Percentiles rank a stretch among this genome's conserved stretches.
These are phyloP conservation scores for Lasiurus cinereus DNA, from an alignment of 2,113 vertebrate species.

Conservation along the genomic window DNA sequence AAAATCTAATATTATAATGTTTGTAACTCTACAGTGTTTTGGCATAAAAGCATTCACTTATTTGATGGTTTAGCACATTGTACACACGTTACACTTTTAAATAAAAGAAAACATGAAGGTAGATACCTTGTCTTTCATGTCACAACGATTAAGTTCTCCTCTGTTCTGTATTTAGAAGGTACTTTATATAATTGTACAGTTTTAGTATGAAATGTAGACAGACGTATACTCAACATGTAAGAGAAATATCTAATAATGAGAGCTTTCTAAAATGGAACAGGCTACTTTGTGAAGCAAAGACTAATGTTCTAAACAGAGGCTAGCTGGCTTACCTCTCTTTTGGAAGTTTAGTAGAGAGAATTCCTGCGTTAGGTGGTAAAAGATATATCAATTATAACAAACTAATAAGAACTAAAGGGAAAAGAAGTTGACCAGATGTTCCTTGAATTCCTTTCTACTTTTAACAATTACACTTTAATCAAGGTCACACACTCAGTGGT, in stretches of 20 bases:
- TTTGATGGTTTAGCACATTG: conserved; percentile 39
- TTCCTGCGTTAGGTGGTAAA: neutral
- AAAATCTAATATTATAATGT: conserved; percentile 13
- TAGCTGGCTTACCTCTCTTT: neutral
- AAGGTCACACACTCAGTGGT: neutral
- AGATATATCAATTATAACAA: neutral
- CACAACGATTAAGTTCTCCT: neutral
- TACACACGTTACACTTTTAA: conserved; percentile 35
- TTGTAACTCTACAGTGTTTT: conserved; percentile 37
- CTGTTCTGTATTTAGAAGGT: neutral
- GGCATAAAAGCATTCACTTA: conserved; percentile 14
- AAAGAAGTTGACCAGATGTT: conserved; percentile 1
- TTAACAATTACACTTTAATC: conserved; percentile 26
- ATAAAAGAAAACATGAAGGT: conserved; percentile 1
- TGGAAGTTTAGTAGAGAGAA: conserved; percentile 20
- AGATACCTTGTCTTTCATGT: neutral
- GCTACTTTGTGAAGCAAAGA: conserved; percentile 11
- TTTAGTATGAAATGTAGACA: conserved; percentile 1
- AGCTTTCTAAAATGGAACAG: conserved; percentile 13
- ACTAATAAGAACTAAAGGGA: neutral
- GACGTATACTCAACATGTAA: neutral
- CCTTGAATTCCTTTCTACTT: conserved; percentile 31
- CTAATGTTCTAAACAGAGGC: conserved; percentile 9
- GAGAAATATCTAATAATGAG: conserved; percentile 33
- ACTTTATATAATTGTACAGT: neutral